These are phyloP conservation scores for Pheosia tremula DNA, from an alignment of 2,888 invertebrate genomes.

Conservation along the genomic window DNA sequence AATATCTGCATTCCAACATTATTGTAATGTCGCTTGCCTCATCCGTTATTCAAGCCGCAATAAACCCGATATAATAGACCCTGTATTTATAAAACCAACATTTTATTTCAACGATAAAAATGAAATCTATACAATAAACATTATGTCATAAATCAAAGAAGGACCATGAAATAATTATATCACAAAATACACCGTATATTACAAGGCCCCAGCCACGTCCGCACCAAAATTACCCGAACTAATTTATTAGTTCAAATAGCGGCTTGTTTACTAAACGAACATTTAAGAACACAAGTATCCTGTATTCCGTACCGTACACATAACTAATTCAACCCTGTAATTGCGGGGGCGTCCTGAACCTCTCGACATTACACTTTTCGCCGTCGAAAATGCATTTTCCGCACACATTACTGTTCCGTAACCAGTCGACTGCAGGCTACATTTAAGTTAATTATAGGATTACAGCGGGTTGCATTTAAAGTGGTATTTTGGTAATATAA, in stretches of 20 bases:
- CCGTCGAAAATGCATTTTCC: constrained; percentile 79
- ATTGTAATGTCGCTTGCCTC: too few relatives aligned
- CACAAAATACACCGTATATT: background rate
- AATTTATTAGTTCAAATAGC: background rate
- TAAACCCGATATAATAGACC: too few relatives aligned
- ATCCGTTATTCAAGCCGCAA: too few relatives aligned
- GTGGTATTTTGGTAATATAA: constrained; percentile 83
- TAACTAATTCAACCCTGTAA: constrained; percentile 62
- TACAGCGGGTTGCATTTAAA: constrained; percentile 77
- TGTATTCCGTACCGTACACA: constrained; percentile 55
- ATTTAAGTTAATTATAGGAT: constrained; percentile 83
- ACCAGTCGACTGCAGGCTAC: constrained; percentile 58
- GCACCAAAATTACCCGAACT: background rate
- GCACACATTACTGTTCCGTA: constrained; percentile 68
- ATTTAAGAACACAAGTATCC: constrained; percentile 45
- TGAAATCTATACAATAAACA: too few relatives aligned
- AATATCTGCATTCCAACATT: too few relatives aligned
- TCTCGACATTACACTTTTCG: constrained; percentile 68
- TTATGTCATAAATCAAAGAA: too few relatives aligned
- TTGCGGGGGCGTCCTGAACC: constrained; percentile 63
- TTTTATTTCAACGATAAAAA: too few relatives aligned
- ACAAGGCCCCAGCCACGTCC: background rate
- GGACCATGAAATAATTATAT: too few relatives aligned
- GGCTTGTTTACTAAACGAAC: constrained; percentile 33
- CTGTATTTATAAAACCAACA: too few relatives aligned